Evolutionary conservation across 2,888 invertebrate genomes (phyloP).

Genomic region (Cylloceria caligata): DNA sequence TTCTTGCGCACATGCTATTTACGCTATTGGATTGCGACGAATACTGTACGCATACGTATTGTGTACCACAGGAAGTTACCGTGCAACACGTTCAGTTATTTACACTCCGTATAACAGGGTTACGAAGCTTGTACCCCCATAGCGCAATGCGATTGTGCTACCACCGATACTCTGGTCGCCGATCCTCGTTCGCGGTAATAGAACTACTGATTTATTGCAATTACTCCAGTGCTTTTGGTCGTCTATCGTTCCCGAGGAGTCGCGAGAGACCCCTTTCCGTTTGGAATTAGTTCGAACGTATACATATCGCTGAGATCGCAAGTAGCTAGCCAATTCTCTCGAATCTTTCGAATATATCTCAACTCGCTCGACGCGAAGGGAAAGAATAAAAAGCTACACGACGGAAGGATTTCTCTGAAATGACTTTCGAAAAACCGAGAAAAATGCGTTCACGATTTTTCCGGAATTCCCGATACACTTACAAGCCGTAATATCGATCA

Average conservation of each 20-base stretch:
- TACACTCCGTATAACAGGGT: slow-evolving; percentile 66
- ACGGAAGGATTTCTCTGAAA: slow-evolving; percentile 42
- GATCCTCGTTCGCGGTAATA: slow-evolving; percentile 72
- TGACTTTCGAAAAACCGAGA: slow-evolving; percentile 36
- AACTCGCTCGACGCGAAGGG: slow-evolving; percentile 2
- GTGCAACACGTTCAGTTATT: slow-evolving; percentile 68
- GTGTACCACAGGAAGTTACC: slow-evolving; percentile 20
- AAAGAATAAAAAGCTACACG: slow-evolving; percentile 8
- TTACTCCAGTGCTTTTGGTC: slow-evolving; percentile 62
- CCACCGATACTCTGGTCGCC: slow-evolving; percentile 45
- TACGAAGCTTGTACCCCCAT: slow-evolving; percentile 59
- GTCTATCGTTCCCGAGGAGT: slow-evolving; percentile 64
- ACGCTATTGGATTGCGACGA: slow-evolving; percentile 71
- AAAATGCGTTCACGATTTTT: slow-evolving; percentile 54
- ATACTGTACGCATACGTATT: slow-evolving; percentile 52
- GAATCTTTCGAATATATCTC: slow-evolving; percentile 15
- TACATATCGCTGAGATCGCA: slow-evolving; percentile 37
- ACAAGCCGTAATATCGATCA: slow-evolving; percentile 42
- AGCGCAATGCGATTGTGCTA: slow-evolving; percentile 25
- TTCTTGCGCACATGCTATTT: slow-evolving; percentile 43
- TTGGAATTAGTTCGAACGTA: slow-evolving; percentile 70
- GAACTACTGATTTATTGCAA: slow-evolving; percentile 75
- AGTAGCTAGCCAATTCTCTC: slow-evolving; percentile 24
- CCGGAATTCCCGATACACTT: slow-evolving; percentile 54
- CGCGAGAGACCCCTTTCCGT: slow-evolving; percentile 61